Evolutionary conservation across 2,113 vertebrate genomes (phyloP).

Genomic region (Entomyzon cyanotis): DNA sequence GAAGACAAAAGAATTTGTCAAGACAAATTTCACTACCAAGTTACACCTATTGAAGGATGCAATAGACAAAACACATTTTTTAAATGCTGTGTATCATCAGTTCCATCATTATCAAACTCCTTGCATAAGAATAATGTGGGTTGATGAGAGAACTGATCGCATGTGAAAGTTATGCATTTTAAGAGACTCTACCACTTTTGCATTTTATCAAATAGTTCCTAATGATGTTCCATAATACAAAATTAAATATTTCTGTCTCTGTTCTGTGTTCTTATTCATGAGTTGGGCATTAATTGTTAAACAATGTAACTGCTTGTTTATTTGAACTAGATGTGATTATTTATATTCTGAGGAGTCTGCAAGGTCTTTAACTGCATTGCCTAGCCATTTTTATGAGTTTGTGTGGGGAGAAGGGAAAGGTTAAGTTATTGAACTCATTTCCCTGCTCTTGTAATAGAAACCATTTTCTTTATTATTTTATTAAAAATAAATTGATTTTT

Average conservation of each 20-base stretch:
- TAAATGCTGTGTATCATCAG: not conserved
- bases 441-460: conserved; percentile 24
- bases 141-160: not conserved
- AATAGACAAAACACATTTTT: not conserved
- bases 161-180: conserved; percentile 12
- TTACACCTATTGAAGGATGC: not conserved
- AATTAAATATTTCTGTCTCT: conserved; percentile 71
- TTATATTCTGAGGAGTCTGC: conserved; percentile 55
- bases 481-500: conserved; percentile 60
- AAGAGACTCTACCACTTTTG: conserved; percentile 38
- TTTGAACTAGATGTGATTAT: conserved; percentile 67
- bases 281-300: conserved; percentile 62
- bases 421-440: conserved; percentile 28
- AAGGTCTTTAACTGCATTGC: conserved; percentile 51
- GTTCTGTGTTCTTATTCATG: conserved; percentile 62
- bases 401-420: conserved; percentile 35
- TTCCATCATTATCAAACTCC: not conserved
- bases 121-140: not conserved
- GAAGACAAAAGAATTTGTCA: not conserved
- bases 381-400: conserved; percentile 52
- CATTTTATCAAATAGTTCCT: conserved; percentile 66
- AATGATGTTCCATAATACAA: conserved; percentile 69
- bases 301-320: conserved; percentile 64
- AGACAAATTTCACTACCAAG: not conserved
- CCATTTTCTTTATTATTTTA: conserved; percentile 34